phyloP scores from a whole-genome alignment of 2,797 vertebrate species.

The Mormyrus proboscirostris region DNA sequence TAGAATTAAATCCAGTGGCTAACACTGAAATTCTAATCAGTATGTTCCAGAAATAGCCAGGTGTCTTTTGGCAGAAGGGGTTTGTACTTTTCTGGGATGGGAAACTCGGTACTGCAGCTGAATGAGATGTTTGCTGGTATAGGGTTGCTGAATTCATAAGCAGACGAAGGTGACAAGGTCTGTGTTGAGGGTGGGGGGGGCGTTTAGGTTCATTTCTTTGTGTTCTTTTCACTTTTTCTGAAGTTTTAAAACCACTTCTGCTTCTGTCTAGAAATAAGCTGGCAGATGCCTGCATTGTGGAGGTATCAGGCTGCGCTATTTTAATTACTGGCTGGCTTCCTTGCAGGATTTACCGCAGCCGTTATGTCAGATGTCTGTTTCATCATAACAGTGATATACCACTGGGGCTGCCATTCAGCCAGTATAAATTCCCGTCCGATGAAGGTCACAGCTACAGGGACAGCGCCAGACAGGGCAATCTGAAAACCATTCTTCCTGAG shows the following conservation, averaged over 20 bases:
- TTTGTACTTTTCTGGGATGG: not conserved
- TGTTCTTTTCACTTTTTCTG: not conserved
- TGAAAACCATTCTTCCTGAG: not conserved
- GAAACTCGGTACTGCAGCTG: not conserved
- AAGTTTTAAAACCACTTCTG: not conserved
- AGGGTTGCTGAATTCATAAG: not conserved
- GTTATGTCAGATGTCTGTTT: not conserved
- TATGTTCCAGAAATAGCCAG: not conserved
- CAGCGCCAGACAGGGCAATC: not conserved
- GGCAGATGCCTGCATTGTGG: not conserved
- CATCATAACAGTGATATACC: not conserved
- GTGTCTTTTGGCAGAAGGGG: not conserved
- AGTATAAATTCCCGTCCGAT: not conserved
- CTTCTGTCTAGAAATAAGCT: not conserved
- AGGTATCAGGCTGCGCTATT: not conserved
- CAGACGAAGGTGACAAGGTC: not conserved
- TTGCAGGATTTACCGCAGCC: not conserved
- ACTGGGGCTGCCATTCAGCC: not conserved
- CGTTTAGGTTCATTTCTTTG: not conserved
- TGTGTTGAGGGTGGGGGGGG: not conserved
- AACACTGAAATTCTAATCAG: not conserved
- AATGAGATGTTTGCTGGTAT: not conserved
- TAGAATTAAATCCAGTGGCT: not conserved
- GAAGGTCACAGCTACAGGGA: conserved; percentile 2
- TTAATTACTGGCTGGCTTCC: not conserved